Percentiles rank a stretch among this genome's conserved stretches.
Evolutionary conservation across 2,797 vertebrate genomes (phyloP).

Genomic region (Podargus strigoides): DNA sequence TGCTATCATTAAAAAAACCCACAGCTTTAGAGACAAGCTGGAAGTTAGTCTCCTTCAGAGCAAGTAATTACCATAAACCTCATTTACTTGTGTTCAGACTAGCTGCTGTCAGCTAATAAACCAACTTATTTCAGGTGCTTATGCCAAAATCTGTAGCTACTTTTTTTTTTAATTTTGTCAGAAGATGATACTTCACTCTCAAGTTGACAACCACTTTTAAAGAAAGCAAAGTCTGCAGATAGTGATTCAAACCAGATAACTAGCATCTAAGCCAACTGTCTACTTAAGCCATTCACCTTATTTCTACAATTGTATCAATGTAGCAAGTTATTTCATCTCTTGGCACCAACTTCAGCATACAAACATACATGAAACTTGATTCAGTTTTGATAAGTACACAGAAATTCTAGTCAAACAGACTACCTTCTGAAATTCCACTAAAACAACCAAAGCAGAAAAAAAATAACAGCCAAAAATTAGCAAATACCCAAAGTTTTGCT

Average conservation of each 20-base stretch:
- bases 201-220: neutral
- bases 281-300: neutral
- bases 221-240: neutral
- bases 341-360: neutral
- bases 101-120: neutral
- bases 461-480: neutral
- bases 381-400: neutral
- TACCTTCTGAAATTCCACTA: conserved; percentile 8
- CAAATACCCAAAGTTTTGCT: neutral
- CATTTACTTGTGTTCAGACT: neutral
- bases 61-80: neutral
- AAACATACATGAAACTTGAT: neutral
- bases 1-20: neutral
- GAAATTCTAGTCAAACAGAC: neutral
- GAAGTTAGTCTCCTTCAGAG: neutral
- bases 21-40: neutral
- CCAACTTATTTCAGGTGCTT: neutral
- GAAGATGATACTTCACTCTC: neutral
- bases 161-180: neutral
- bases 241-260: neutral
- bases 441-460: neutral
- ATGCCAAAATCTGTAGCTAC: neutral
- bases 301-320: neutral
- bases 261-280: neutral
- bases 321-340: neutral